phyloP scores from a whole-genome alignment of 2,888 invertebrate genomes.

The Tinea semifulvella region DNA sequence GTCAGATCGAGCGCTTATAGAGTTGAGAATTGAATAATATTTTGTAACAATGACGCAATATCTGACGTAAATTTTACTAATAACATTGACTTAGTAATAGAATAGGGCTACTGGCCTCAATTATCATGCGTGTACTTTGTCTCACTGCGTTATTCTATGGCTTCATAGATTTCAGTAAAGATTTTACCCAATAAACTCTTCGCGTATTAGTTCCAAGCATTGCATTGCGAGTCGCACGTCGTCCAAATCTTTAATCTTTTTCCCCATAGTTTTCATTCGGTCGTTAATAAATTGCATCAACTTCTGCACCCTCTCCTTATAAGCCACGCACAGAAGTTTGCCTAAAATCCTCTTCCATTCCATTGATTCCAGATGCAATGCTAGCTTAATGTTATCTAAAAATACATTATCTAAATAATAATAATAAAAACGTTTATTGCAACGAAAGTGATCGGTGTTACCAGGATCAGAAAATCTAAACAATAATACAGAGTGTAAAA shows the following conservation, averaged over 20 bases:
- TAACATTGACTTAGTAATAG: too few species aligned
- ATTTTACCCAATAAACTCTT: slow-evolving; percentile 73
- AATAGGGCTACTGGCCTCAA: too few species aligned
- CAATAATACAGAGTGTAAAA: too few species aligned
- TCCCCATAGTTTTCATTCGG: slow-evolving; percentile 73
- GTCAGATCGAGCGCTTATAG: too few species aligned
- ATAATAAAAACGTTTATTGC: background rate
- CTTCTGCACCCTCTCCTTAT: slow-evolving; percentile 73
- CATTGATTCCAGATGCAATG: slow-evolving; percentile 76
- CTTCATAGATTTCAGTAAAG: too few species aligned
- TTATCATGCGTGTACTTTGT: too few species aligned
- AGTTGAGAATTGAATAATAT: too few species aligned
- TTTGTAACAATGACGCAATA: too few species aligned
- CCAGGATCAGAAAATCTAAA: too few species aligned
- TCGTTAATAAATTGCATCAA: slow-evolving; percentile 81
- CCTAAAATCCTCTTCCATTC: slow-evolving; percentile 83
- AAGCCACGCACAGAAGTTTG: slow-evolving; percentile 71
- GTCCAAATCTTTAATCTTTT: slow-evolving; percentile 79
- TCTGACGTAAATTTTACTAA: too few species aligned
- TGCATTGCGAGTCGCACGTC: slow-evolving; percentile 84
- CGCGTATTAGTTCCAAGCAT: slow-evolving; percentile 77
- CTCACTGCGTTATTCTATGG: too few species aligned
- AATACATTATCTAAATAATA: background rate
- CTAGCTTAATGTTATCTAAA: slow-evolving; percentile 70
- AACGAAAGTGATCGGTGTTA: too few species aligned